phyloP scores from a whole-genome alignment of 2,797 vertebrate species.

The Antennarius maculatus region DNA sequence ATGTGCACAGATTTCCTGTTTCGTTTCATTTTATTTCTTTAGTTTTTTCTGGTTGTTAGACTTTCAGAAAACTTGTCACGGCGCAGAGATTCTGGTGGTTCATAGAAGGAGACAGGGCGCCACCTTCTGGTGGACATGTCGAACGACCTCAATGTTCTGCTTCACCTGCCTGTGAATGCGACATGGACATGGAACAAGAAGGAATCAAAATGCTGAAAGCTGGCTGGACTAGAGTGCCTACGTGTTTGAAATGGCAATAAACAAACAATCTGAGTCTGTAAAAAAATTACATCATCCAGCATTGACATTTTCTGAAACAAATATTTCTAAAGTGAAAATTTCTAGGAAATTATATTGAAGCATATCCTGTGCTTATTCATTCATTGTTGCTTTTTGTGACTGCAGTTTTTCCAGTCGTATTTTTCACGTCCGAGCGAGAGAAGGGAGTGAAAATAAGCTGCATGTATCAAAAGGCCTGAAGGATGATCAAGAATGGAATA shows the following conservation, averaged over 20 bases:
- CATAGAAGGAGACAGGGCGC: constrained; percentile 67
- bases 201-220: constrained; percentile 3
- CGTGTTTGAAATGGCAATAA: not conserved
- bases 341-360: not conserved
- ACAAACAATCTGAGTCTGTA: not conserved
- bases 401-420: not conserved
- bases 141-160: constrained; percentile 16
- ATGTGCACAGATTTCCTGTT: too few species aligned
- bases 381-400: not conserved
- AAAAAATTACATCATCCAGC: not conserved
- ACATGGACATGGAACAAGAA: constrained; percentile 1
- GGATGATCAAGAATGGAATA: constrained; percentile 9
- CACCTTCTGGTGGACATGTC: constrained; percentile 61
- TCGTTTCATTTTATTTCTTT: too few species aligned
- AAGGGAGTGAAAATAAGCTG: not conserved
- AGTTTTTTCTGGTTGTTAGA: constrained; percentile 10
- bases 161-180: constrained; percentile 15
- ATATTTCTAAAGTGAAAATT: not conserved
- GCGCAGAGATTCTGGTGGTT: constrained; percentile 9
- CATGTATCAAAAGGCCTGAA: constrained; percentile 13
- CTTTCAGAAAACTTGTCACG: constrained; percentile 25
- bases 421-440: not conserved
- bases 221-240: not conserved
- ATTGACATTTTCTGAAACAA: not conserved
- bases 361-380: too few species aligned